Base-by-base conservation (phyloP, 2,888 invertebrate genomes). In the Drosophila percnosoma region DNA sequence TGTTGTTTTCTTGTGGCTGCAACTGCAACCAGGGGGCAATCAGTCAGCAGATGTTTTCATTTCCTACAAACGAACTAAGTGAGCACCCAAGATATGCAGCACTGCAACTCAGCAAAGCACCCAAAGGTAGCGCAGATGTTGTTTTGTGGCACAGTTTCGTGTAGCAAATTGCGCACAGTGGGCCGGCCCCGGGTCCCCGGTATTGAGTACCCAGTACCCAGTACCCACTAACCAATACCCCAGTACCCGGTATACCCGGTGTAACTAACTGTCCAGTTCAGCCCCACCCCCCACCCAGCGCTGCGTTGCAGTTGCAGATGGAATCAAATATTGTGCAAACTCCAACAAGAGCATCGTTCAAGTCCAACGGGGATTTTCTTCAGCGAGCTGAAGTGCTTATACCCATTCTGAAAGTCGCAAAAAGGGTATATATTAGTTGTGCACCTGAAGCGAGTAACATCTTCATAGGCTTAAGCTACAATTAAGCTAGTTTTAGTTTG, bases 21-120 rank as follows among this genome's bases (percentile, higher is more conserved):
- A 77, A 71, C 62, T 72, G 66, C 72, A 52, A 85, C 87, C 87
- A 87, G 87, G 83, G 89, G 89, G 87, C 87, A 89, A 85, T 87
- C 89, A 89, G 89, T 85, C 89, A 87, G 90, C 89, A 87, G 87
- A 87, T 87, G 89, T 87, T 89, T 87, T 87, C 89, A 89, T 89
- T 87, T 89, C 88, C 89, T 87, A 89, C 87, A 78, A 73, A 67
- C 82, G 59, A 75, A 76, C 82, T 69, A 75, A 78, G 78, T 78
- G 73, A 75, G 78, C 78, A 75, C 74, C 78, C 42, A 54, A 53
- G 34, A 31, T 57, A 55, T 36, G 57, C 64, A 27, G 18, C 59
- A 63, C 49, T 34, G 54, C 53, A 54, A 42, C 57, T 13, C 31
- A 21, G 34, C 51, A 63, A 54, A 83, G 83, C 85, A 84, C 80